Evolutionary conservation across 2,797 vertebrate species (phyloP).

Genomic region (Heliangelus exortis): DNA sequence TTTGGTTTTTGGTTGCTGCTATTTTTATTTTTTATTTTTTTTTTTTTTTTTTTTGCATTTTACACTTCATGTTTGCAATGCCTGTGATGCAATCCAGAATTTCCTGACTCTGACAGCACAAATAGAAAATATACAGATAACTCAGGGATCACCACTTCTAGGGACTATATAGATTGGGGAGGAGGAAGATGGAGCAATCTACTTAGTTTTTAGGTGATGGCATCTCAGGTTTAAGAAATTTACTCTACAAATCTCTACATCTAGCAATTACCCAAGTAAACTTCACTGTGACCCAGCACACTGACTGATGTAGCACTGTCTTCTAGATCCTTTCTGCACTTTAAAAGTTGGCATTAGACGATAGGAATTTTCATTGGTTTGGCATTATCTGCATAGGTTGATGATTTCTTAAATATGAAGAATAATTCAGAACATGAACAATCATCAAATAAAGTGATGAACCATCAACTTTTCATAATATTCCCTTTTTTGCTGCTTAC

Average conservation of each 20-base stretch:
- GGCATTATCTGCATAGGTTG: background rate
- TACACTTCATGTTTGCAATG: fast-evolving
- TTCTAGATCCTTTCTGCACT: background rate
- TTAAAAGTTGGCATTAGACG: background rate
- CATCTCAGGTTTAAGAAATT: background rate
- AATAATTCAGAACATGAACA: background rate
- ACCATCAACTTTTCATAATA: background rate
- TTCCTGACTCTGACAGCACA: background rate
- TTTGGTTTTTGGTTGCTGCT: background rate
- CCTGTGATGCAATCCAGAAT: background rate
- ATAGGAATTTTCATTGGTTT: background rate
- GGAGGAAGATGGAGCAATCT: background rate
- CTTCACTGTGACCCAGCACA: background rate
- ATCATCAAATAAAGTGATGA: background rate
- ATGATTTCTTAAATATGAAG: background rate
- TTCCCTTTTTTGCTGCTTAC: background rate
- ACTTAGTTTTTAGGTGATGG: background rate
- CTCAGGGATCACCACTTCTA: background rate
- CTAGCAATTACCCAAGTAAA: background rate
- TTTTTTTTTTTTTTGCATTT: too few species aligned
- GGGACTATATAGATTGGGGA: background rate
- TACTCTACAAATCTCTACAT: background rate
- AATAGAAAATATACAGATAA: background rate
- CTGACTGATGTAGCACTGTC: background rate
- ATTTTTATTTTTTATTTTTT: too few species aligned